These are phyloP conservation scores for Lophotis ruficrista DNA, from an alignment of 2,113 vertebrate genomes.

Conservation along the genomic window DNA sequence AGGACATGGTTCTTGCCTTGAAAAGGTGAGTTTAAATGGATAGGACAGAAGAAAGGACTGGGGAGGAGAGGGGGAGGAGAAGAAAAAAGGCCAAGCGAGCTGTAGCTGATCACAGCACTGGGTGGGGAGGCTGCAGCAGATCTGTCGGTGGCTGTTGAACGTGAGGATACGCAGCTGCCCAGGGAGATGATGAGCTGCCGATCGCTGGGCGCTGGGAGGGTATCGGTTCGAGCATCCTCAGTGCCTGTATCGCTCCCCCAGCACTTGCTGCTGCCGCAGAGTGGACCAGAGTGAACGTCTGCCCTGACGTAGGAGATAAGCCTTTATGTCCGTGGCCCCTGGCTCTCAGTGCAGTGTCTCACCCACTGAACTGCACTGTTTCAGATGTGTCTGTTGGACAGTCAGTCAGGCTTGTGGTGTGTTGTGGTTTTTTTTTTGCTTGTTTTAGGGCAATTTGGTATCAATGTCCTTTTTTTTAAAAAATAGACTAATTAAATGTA, in stretches of 20 bases:
- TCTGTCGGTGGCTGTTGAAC: background rate
- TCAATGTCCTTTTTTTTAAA: background rate
- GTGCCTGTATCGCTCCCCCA: fast-evolving
- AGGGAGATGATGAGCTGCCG: background rate
- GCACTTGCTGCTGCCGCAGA: background rate
- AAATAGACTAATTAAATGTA: background rate
- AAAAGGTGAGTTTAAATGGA: background rate
- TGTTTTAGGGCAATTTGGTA: background rate
- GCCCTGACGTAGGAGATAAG: background rate
- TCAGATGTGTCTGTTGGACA: background rate
- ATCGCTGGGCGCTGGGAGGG: background rate
- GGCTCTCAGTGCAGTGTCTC: background rate
- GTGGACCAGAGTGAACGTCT: background rate
- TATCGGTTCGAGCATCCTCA: fast-evolving
- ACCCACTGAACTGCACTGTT: fast-evolving
- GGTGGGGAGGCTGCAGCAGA: background rate
- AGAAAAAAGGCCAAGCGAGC: background rate
- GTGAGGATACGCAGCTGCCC: background rate
- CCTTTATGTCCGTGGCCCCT: background rate
- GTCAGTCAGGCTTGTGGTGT: background rate
- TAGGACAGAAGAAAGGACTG: background rate
- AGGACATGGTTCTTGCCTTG: background rate
- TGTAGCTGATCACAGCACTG: background rate
- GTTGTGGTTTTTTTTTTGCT: background rate
- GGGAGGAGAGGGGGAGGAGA: background rate